These are phyloP conservation scores for Parapsyche elsis DNA, from an alignment of 1,140 invertebrate genomes.

Conservation along the genomic window DNA sequence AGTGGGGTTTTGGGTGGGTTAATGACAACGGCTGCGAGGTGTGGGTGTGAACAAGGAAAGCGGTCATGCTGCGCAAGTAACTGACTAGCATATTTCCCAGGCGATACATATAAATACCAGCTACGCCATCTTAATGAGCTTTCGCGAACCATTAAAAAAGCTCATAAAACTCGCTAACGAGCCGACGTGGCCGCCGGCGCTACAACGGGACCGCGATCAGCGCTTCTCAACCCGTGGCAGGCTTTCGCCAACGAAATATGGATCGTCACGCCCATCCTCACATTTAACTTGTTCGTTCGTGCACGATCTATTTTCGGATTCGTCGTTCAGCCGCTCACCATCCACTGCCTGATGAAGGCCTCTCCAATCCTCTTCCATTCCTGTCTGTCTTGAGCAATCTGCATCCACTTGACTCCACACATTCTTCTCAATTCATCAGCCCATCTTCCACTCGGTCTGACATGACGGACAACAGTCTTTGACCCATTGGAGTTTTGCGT, in stretches of 20 bases:
- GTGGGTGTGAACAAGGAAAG: slow-evolving; percentile 32
- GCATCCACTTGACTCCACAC: too few species aligned
- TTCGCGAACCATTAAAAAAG: slow-evolving; percentile 55
- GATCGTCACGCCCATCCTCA: neutral
- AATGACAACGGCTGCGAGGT: slow-evolving; percentile 3
- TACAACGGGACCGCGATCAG: slow-evolving; percentile 5
- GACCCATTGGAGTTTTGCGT: too few species aligned
- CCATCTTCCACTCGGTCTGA: too few species aligned
- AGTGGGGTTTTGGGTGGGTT: neutral
- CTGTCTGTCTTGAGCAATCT: too few species aligned
- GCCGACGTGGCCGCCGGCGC: slow-evolving; percentile 49
- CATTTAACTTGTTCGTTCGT: neutral
- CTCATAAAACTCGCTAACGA: slow-evolving; percentile 56
- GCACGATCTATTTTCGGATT: neutral
- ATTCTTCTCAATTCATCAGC: too few species aligned
- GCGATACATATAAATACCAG: slow-evolving; percentile 55
- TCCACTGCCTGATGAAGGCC: too few species aligned
- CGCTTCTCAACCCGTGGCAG: neutral
- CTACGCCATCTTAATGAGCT: slow-evolving; percentile 55
- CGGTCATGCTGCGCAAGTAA: slow-evolving; percentile 36
- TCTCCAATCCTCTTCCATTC: too few species aligned
- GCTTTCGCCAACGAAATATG: neutral
- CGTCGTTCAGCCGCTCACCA: too few species aligned
- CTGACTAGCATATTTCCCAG: slow-evolving; percentile 52
- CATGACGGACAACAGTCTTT: too few species aligned